These are phyloP conservation scores for Poecile atricapillus DNA, from an alignment of 2,113 vertebrate species.

Conservation along the genomic window DNA sequence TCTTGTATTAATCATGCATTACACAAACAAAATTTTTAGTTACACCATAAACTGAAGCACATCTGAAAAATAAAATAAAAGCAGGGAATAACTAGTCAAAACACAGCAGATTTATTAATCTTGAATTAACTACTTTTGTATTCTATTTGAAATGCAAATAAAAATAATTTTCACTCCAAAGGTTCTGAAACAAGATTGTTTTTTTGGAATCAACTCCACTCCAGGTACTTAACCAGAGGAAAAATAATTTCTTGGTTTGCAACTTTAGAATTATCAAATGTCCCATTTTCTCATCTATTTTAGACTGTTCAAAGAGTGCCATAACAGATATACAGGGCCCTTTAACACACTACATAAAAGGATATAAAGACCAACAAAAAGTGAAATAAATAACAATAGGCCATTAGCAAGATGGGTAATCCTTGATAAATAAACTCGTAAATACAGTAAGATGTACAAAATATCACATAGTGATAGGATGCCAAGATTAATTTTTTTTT, in stretches of 20 bases:
- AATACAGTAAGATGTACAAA: slow-evolving; percentile 95
- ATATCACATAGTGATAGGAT: slow-evolving; percentile 97
- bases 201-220: slow-evolving; percentile 71
- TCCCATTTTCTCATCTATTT: slow-evolving; percentile 77
- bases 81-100: slow-evolving; percentile 77
- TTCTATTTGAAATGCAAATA: slow-evolving; percentile 74
- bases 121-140: slow-evolving; percentile 77
- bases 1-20: slow-evolving; percentile 98
- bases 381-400: slow-evolving; percentile 91
- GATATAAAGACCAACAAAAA: slow-evolving; percentile 85
- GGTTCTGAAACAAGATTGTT: slow-evolving; percentile 68
- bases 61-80: slow-evolving; percentile 78
- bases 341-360: slow-evolving; percentile 82
- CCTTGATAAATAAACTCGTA: slow-evolving; percentile 90
- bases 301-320: slow-evolving; percentile 76
- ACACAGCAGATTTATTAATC: slow-evolving; percentile 79
- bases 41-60: slow-evolving; percentile 87
- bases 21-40: slow-evolving; percentile 91
- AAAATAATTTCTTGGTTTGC: slow-evolving; percentile 60
- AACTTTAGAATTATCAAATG: slow-evolving; percentile 74
- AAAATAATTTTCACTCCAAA: slow-evolving; percentile 73
- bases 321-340: slow-evolving; percentile 79
- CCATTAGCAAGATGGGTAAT: slow-evolving; percentile 87
- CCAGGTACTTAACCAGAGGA: slow-evolving; percentile 57
- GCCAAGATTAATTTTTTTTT: slow-evolving; percentile 81